Evolutionary conservation across 2,797 vertebrate species (phyloP).

Genomic region (Todus mexicanus): DNA sequence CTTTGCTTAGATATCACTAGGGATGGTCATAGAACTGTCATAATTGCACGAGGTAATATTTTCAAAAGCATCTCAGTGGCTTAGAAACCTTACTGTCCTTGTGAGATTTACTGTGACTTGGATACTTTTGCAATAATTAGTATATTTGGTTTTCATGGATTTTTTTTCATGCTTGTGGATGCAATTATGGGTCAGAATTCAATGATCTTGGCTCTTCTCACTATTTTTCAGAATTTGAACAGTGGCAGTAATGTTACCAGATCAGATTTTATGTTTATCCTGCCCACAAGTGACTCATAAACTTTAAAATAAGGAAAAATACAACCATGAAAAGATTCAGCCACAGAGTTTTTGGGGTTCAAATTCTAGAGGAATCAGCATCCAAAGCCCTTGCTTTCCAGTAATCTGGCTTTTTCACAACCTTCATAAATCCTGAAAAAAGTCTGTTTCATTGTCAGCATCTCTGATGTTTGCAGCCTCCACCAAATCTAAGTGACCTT

Average conservation of each 20-base stretch:
- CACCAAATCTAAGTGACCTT: constrained; percentile 1
- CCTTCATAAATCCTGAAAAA: not conserved
- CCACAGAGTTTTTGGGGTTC: not conserved
- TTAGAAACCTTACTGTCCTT: not conserved
- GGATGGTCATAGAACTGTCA: not conserved
- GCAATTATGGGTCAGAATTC: not conserved
- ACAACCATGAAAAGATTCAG: not conserved
- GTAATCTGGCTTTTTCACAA: not conserved
- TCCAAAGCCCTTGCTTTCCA: not conserved
- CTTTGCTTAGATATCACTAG: not conserved
- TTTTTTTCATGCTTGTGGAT: not conserved
- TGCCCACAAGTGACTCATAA: not conserved
- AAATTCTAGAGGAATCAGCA: not conserved
- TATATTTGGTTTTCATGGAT: not conserved
- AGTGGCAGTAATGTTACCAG: not conserved
- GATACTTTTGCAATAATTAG: not conserved
- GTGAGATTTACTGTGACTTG: not conserved
- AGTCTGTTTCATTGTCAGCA: not conserved
- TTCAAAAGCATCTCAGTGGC: constrained; percentile 32
- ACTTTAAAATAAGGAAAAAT: not conserved
- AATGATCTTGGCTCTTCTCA: not conserved
- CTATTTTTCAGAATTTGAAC: not conserved
- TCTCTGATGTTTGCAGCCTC: constrained; percentile 43
- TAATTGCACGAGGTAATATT: constrained; percentile 19
- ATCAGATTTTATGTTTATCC: not conserved